A percentile compares a stretch with the other conserved stretches of the same genome.
Conservation (phyloP, 2,113 vertebrate species). For the Oreochromis niloticus region DNA sequence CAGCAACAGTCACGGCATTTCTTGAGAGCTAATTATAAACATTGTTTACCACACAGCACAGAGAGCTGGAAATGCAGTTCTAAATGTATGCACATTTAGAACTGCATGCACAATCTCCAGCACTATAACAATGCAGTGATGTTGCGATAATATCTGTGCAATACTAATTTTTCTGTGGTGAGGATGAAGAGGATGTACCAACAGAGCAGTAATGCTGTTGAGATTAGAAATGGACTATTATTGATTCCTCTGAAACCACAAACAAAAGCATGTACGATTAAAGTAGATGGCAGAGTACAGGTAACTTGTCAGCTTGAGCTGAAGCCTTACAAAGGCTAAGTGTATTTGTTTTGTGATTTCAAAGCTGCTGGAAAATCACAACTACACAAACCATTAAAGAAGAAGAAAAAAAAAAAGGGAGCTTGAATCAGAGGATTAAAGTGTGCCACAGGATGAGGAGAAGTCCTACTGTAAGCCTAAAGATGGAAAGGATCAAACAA, state of each 20-base stretch:
- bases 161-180: neutral
- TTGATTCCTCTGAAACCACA: neutral
- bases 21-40: neutral
- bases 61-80: neutral
- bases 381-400: slow-evolving; percentile 13
- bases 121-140: neutral
- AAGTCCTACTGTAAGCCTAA: neutral
- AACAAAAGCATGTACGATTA: neutral
- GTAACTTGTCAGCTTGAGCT: neutral
- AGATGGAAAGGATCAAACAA: slow-evolving; percentile 26
- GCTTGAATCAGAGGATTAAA: slow-evolving; percentile 31
- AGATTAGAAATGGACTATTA: neutral
- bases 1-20: neutral
- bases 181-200: neutral
- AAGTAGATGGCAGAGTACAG: neutral
- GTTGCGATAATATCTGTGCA: neutral
- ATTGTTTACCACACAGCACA: neutral
- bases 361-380: slow-evolving; percentile 25
- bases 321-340: neutral
- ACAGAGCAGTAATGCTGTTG: neutral
- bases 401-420: neutral
- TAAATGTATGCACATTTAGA: neutral
- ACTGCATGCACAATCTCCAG: neutral
- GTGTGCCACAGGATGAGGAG: neutral
- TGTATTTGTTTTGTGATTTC: slow-evolving; percentile 27